Base-by-base conservation (phyloP, 2,113 vertebrate species). In the Gallinago paraguaiae region DNA sequence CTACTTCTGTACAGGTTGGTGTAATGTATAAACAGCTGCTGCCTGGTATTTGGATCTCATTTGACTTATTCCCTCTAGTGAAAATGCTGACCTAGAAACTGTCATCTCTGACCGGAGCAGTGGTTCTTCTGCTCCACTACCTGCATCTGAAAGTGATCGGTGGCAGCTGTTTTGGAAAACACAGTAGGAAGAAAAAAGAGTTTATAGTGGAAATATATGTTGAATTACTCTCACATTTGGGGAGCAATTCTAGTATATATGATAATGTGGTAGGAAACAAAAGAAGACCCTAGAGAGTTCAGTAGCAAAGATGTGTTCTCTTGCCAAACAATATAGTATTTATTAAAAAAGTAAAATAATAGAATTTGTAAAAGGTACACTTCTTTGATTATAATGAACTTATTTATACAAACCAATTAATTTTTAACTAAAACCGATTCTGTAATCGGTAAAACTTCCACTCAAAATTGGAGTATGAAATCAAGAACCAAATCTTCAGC, bases 21-120 rank as follows among this genome's bases (percentile, higher is more conserved):
- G 51, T 91, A 75, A 74, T 46, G 19, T 45, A 50, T 80, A 70
- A 96, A 78, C 65, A 92, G 57, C 81, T 91, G 61, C 77, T 84
- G 23, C 54, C 53, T 81, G 72, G 22, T 64, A 53, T 88, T 83
- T 96, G 35, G 33, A 74, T 93, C 88, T 92, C 46, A 35, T 70
- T 88, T 90, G 64, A 90, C 14, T 94, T 71, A 8, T 23, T 89
- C 18, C 31, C 39, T 83, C 82, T 41, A 51, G 84, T 81, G 43
- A 71, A 94, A 95, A 91, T 51, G 59, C 48, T 94, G 84, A 78
- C 77, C 77, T 91, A 89, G 74, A 95, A 95, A 84, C 77, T 84
- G 39, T 84, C 39, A 17, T 82, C 39, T 88, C 80, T 86, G 43
- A 82, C 37, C 0, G 2, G 53, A 78, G 64, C 56, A 64, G 39